Base-by-base conservation (phyloP, 2,113 vertebrate species). In the Probosciger aterrimus region DNA sequence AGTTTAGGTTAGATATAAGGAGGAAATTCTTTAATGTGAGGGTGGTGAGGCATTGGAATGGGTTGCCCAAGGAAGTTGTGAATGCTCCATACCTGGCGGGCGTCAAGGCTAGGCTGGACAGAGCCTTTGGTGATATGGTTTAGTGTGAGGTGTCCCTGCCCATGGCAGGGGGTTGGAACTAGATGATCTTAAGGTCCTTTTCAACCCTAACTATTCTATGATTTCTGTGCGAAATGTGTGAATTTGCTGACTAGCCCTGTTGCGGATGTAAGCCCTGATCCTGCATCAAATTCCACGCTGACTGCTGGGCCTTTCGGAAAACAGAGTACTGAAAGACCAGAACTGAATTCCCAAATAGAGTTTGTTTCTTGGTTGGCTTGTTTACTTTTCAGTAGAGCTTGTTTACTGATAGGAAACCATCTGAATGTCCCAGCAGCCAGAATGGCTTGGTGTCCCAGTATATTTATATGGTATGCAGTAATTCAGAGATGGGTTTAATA, bases 221-320 rank as follows among this genome's bases (percentile, higher is more conserved):
- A 33, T 43, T 68, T 68, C 30, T 78, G 22, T 18, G 22, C 9
- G 10, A 25, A 41, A 5, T 0, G 0, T 5, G 9, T 8, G 14
- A 57, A 75, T 55, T 31, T 92, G 27, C 49, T 49, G 20, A 22
- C 41, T 82, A 39, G 8, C 33, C n/a, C 11, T 57, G 12, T 7
- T 44, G 33, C 2, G 1, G 4, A 17, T 75, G 8, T 55, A 62
- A 82, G 17, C 33, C 10, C 6, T 19, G 22, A 33, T 22, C 16
- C 11, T 18, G 59, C 33, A 50, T 3, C 2, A 4, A 60, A 8
- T 10, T 64, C 10, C 28, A 9, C 0, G 0, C 6, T 10, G 30
- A 63, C 3, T 30, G 16, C 18, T 7, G 27, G 31, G 25, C 25
- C 5, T 37, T 76, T 74, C n/a, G 8, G 31, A 55, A 85, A 41